Evolutionary conservation across 23 tunicate genomes (phyloP), one percentile per base, ranked within the genome.

Genomic region (Trididemnum nubilum): DNA sequence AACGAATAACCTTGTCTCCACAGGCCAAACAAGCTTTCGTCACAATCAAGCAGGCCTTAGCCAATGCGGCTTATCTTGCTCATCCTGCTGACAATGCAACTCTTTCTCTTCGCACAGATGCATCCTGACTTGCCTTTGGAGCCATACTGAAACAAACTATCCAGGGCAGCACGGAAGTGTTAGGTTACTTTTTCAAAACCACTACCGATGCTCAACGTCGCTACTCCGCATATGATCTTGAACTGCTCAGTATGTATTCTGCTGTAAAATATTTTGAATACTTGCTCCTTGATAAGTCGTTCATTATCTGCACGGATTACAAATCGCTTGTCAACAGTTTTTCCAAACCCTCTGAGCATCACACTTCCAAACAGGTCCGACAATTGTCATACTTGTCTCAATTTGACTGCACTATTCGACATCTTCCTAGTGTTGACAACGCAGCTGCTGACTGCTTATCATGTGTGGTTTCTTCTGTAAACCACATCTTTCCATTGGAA

Each of bases 141-240:
- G 86, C 52, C 35, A 21, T 40, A 52, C 51, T 82, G 33, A 79
- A 82, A 33, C 86, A 82, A 38, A 28, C 23, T 3, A 30, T 36
- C 24, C 50, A 82, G 0, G 86, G 79, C 29, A 19, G 34, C 1
- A 30, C 65, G 30, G 36, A 36, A 58, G 77, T 73, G 34, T 64
- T 82, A 24, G 70, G 34, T 25, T 82, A 64, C 71, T 82, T 54
- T 50, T 82, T 79, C 5, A 72, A 60, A 58, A 32, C 36, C 33
- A 30, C 72, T 19, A 71, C 35, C 0, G 37, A 73, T 0, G 24
- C 79, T 23, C 75, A 82, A 58, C 44, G 38, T 1, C 34, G 0
- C 34, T 82, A 82, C 71, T 32, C 78, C 29, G 72, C 86, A 0
- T 82, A 63, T 28, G 86, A 72, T 34, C 29, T 51, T 1, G 86